Evolutionary conservation across 2,888 invertebrate species (phyloP), one percentile per base, ranked within the genome.

Genomic region (Diarsia mendica): DNA sequence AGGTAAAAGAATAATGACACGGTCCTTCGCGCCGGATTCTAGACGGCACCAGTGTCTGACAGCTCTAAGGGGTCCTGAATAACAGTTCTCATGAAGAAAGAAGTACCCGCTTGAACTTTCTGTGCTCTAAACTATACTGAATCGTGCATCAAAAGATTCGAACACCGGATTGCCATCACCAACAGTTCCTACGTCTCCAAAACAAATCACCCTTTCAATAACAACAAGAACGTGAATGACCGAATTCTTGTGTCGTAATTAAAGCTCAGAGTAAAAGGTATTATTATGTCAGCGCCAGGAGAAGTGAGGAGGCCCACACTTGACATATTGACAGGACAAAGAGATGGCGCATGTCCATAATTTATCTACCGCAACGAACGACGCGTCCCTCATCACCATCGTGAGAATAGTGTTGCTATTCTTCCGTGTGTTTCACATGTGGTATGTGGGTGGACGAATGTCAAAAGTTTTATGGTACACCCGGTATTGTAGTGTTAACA

Each of bases 311-410:
- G 90, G 84, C 88, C 90, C 90, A 90, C 86, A 87, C 90, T 91
- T 95, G 95, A 95, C 95, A 94, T 94, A 96, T 96, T 96, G 96
- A 95, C 95, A 92, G 95, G 92, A 96, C 96, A 96, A 95, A 96
- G 95, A 93, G 93, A 93, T 91, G 87, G 90, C 91, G 86, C 90
- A 87, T 91, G 91, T 86, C 87, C 84, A 93, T 92, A 91, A 95
- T 95, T 94, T 94, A 95, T 95, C 90, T 94, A 91, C 91, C 92
- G 91, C 90, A 65, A 63, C 80, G 90, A 78, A 89, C 91, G 78
- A 65, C 77, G 23, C 63, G 79, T 87, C 51, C 13, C 48, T 48
- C 15, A 15, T 39, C 39, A 51, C n/a, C 18, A 5, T 39, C 90
- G 87, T 90, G 83, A 90, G 92, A 91, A 91, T 93, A 92, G 87